phyloP scores from a whole-genome alignment of 2,888 invertebrate genomes.

The Lasioglossum calceatum region DNA sequence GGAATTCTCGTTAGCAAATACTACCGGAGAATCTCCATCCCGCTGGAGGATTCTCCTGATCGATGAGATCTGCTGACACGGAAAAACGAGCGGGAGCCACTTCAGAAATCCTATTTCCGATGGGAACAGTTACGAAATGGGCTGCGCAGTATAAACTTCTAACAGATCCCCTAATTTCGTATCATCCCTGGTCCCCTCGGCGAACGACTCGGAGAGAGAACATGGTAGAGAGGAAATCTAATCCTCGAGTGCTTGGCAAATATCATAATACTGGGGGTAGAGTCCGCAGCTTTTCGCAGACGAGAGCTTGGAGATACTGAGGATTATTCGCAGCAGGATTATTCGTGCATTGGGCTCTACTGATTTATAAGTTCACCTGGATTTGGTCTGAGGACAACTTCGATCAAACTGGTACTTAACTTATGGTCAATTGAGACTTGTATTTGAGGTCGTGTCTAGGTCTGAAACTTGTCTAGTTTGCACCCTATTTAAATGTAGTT shows the following conservation, averaged over 20 bases:
- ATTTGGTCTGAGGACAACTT: no score
- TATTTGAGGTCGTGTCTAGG: no score
- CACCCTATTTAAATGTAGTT: no score
- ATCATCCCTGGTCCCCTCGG: not conserved
- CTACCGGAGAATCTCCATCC: not conserved
- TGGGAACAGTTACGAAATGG: not conserved
- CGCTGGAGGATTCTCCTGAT: not conserved
- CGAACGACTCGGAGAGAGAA: not conserved
- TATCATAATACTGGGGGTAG: no score
- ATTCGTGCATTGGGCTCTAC: not conserved
- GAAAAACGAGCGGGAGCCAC: not conserved
- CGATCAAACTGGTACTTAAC: no score
- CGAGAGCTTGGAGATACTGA: not conserved
- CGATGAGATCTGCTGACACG: not conserved
- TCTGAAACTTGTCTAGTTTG: no score
- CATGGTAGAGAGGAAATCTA: not conserved
- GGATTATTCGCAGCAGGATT: not conserved
- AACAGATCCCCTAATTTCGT: not conserved
- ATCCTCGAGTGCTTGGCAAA: not conserved
- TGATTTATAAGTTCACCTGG: not conserved
- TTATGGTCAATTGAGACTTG: no score
- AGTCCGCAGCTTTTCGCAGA: not conserved
- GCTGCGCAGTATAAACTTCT: not conserved
- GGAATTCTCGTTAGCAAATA: not conserved
- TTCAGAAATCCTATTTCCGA: not conserved